Base-by-base conservation (phyloP, 2,888 invertebrate genomes). In the Amblyjoppa fuscipennis region DNA sequence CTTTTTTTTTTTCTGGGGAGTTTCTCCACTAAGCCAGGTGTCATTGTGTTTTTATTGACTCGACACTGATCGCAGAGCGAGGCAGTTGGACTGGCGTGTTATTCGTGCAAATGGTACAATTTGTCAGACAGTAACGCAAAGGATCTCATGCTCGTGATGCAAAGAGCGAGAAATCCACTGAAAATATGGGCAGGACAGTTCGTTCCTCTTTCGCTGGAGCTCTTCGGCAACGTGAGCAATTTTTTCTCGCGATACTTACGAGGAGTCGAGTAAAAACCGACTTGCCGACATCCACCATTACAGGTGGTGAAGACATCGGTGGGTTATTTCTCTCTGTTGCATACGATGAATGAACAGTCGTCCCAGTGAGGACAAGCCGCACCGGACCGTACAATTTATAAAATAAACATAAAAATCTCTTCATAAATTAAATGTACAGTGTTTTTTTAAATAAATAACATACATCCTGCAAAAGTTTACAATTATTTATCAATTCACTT, bases 301-400 rank as follows among this genome's bases (percentile, higher is more conserved):
- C 56, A 56, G 66, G 13, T 79, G 5, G 31, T 87, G 11, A 87
- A 56, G 85, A 88, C 89, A 7, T 83, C 87, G 20, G 70, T 89
- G 80, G 87, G 88, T 59, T 90, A 89, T 38, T 83, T 90, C 3
- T 90, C 90, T 1, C 87, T 88, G 9, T 51, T 90, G 16, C 64
- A 90, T 7, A 86, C 89, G 5, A 82, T 90, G 13, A 78, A 87
- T 6, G 49, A 61, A 16, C 41, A 11, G 71, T 59, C 71, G n/a
- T 7, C 34, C 6, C 53, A 28, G 9, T 69, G 20, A 69, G 20
- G 9, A 51, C 16, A 11, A 5, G 38, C n/a, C 5, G 38, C 41
- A 13, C 4, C 41, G 16, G 13, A 68, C 7, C 13, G 25, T 16
- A 49, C 41, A 41, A 41, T 41, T 41, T 11, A 41, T 11, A 51